Conservation (phyloP, 92 coral and sea anemone genomes). For the Hydrozoanthus gracilis region DNA sequence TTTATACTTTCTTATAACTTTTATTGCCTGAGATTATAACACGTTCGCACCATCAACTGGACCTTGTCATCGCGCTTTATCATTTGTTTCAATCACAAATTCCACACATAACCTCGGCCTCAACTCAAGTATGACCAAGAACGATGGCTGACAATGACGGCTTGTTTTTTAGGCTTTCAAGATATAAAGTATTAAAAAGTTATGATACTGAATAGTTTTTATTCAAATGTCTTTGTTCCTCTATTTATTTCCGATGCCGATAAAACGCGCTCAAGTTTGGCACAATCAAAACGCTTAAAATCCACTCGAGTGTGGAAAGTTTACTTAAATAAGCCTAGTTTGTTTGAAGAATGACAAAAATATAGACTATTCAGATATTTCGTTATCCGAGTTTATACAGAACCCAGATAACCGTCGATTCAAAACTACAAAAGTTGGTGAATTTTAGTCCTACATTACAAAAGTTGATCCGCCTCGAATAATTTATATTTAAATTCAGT, state of each 20-base stretch:
- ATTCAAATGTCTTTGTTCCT: neutral
- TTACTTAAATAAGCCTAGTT: neutral
- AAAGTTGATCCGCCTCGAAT: slow-evolving; percentile 7
- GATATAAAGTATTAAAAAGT: neutral
- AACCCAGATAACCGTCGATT: neutral
- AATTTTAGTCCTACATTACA: neutral
- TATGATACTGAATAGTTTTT: neutral
- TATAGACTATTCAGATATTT: neutral
- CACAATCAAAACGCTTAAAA: neutral
- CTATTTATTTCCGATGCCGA: neutral
- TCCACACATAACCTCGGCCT: neutral
- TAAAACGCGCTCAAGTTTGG: neutral
- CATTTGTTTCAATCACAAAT: neutral
- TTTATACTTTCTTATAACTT: neutral
- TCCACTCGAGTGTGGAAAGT: slow-evolving; percentile 21
- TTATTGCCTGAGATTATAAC: neutral
- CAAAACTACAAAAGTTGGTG: neutral
- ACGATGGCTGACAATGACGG: neutral
- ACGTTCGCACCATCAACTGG: neutral
- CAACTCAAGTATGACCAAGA: neutral
- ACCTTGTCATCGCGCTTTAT: neutral
- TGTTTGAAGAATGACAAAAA: neutral
- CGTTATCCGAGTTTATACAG: neutral
- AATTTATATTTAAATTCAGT: neutral
- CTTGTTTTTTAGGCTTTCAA: neutral